These are phyloP conservation scores for Dendrolimus punctatus DNA, from an alignment of 1,140 invertebrate genomes.

Conservation along the genomic window DNA sequence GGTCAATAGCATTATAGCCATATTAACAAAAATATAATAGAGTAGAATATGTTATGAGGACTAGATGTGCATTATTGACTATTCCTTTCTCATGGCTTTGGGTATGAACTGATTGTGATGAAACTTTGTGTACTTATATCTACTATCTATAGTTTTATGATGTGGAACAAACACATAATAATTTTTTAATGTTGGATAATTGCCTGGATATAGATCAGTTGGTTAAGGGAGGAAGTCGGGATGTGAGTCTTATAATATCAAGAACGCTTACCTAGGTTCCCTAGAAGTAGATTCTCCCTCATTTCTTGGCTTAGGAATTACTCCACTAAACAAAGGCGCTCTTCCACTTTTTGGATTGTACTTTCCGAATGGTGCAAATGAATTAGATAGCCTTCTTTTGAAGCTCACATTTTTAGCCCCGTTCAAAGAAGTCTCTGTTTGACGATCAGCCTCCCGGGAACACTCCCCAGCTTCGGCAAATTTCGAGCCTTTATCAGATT, in stretches of 20 bases:
- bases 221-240: no score
- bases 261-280: conserved; percentile 40
- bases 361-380: conserved; percentile 52
- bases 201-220: no score
- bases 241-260: neutral
- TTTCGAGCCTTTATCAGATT: conserved; percentile 48
- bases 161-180: no score
- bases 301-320: conserved; percentile 41
- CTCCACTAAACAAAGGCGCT: conserved; percentile 42
- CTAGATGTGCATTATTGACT: no score
- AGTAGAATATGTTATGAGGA: no score
- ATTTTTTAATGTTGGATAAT: no score
- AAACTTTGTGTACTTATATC: no score
- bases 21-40: no score
- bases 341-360: conserved; percentile 25
- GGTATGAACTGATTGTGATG: no score
- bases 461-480: conserved; percentile 46
- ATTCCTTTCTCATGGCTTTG: no score
- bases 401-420: conserved; percentile 45
- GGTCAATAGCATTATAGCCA: no score
- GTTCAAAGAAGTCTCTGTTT: conserved; percentile 60
- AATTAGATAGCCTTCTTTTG: conserved; percentile 38
- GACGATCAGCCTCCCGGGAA: conserved; percentile 38
- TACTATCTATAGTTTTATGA: no score
- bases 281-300: conserved; percentile 40